Evolutionary conservation across 2,888 invertebrate species (phyloP).

Genomic region (Pterostichus madidus): DNA sequence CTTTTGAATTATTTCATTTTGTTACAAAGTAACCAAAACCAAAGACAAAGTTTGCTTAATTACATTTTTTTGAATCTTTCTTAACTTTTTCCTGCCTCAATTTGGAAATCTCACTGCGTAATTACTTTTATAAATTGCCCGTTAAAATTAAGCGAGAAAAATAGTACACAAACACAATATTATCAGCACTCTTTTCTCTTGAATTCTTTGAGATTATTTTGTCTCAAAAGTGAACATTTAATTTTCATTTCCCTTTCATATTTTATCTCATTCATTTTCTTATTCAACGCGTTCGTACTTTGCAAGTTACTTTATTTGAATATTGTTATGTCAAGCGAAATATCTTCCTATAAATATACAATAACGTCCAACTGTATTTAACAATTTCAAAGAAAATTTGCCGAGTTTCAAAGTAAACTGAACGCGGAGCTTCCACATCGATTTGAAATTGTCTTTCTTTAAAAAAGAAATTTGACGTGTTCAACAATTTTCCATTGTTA

Average conservation of each 20-base stretch:
- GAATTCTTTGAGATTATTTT: slow-evolving; percentile 10
- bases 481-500: slow-evolving; percentile 13
- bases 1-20: too few species aligned
- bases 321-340: slow-evolving; percentile 43
- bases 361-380: slow-evolving; percentile 31
- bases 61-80: too few species aligned
- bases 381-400: slow-evolving; percentile 16
- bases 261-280: slow-evolving; percentile 35
- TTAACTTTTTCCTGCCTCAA: too few species aligned
- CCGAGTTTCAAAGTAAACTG: background rate
- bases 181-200: background rate
- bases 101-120: too few species aligned
- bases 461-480: slow-evolving; percentile 3
- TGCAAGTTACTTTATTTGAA: slow-evolving; percentile 41
- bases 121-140: too few species aligned
- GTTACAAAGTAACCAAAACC: too few species aligned
- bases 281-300: slow-evolving; percentile 6
- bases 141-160: background rate
- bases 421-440: background rate
- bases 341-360: slow-evolving; percentile 46
- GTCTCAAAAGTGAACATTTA: slow-evolving; percentile 21
- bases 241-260: slow-evolving; percentile 33
- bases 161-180: slow-evolving; percentile 4
- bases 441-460: slow-evolving; percentile 9
- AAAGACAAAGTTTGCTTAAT: too few species aligned